Evolutionary conservation across 1,140 invertebrate species (phyloP), one percentile per base, ranked within the genome.

Genomic region (Musca domestica): DNA sequence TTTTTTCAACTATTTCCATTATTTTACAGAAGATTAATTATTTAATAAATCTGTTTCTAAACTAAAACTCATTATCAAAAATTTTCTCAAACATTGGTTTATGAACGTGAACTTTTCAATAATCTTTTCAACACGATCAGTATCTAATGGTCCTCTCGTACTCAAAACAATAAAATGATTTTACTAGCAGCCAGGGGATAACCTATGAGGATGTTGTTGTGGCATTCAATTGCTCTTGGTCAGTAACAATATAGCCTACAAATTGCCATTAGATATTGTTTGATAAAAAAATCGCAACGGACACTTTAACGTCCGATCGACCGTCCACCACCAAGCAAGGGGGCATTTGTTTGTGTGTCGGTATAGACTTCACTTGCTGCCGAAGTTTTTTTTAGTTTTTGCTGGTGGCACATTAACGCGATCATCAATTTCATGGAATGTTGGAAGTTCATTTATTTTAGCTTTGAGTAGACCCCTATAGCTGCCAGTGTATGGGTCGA

Each of bases 361-460:
- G 3, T 56, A 52, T 19, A 22, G 2, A 52, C 20, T 22, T 52
- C 17, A 15, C 17, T 51, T 20, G 12, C n/a, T 19, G 48, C 2
- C 34, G 3, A 17, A 34, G 27, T n/a, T 61, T 34, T 61, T 30
- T 27, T 61, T 61, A n/a, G n/a, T n/a, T n/a, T 27, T 61, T 61
- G 56, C 56, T 61, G 61, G 67, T 68, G 67, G 67, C 67, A 68
- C 67, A 68, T 68, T 68, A 68, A 64, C 67, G 46, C 67, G 47
- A 25, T 34, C 67, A 68, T 68, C 67, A 68, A 64, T 68, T 63
- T 68, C 30, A 34, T 68, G 27, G 48, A 58, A 63, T 67, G 67
- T 61, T 61, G 34, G 56, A 51, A 30, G 34, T 64, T 47, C 19
- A 58, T 30, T 48, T 22, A 68, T 34, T 30, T 56, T 56, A 66